These are phyloP conservation scores for Laticauda laticaudata DNA, from an alignment of 2,113 vertebrate genomes.

Conservation along the genomic window DNA sequence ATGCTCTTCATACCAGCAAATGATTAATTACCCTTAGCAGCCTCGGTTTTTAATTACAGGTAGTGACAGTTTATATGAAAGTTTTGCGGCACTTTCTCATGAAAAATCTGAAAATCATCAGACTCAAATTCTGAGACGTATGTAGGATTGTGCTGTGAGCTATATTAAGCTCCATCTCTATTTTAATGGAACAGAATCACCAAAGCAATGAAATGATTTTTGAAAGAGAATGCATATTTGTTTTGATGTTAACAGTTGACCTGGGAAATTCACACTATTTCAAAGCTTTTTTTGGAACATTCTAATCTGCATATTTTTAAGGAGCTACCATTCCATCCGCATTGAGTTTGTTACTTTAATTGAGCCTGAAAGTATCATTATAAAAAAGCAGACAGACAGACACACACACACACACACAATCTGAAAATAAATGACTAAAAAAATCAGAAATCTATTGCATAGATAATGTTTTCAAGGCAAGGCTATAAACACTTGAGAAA, in stretches of 20 bases:
- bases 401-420: background rate
- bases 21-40: background rate
- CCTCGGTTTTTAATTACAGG: background rate
- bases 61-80: background rate
- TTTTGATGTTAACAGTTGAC: background rate
- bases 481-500: background rate
- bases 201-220: background rate
- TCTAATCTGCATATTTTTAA: background rate
- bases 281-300: background rate
- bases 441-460: background rate
- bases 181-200: background rate
- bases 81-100: background rate
- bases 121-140: background rate
- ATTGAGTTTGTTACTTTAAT: background rate
- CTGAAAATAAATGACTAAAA: background rate
- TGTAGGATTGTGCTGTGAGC: background rate
- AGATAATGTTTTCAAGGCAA: background rate
- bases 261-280: background rate
- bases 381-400: background rate
- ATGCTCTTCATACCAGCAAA: background rate
- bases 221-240: background rate
- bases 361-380: background rate
- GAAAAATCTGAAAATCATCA: background rate
- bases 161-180: background rate
- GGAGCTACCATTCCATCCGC: background rate